Evolutionary conservation across 2,113 vertebrate species (phyloP).

Genomic region (Onychostoma macrolepis): DNA sequence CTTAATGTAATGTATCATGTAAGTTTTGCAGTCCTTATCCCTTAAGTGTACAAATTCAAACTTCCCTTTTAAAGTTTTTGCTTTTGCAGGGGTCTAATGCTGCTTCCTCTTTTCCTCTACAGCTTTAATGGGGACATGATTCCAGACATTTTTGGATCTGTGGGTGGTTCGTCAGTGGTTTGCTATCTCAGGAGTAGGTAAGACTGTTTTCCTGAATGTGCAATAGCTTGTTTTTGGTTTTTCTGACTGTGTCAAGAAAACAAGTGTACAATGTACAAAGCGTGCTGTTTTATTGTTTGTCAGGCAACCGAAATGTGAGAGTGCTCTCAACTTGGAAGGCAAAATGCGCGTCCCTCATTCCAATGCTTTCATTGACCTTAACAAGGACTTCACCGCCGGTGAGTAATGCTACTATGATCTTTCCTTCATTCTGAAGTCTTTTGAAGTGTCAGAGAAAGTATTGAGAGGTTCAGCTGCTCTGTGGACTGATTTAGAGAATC

Average conservation of each 20-base stretch:
- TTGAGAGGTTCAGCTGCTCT: not conserved
- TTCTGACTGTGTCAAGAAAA: not conserved
- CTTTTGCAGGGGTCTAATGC: not conserved
- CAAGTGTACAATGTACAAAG: not conserved
- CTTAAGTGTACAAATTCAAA: not conserved
- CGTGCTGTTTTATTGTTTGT: not conserved
- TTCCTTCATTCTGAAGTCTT: not conserved
- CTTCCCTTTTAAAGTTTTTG: not conserved
- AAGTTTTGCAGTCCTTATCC: not conserved
- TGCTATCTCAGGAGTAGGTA: conserved; percentile 78
- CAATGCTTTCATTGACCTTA: conserved; percentile 94
- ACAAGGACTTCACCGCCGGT: conserved; percentile 95
- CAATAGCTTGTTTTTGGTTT: not conserved
- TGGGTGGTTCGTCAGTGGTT: conserved; percentile 74
- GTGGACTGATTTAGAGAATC: not conserved
- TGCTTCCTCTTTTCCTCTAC: not conserved
- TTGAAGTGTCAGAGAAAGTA: not conserved
- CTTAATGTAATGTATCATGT: not conserved
- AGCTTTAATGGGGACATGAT: conserved; percentile 89
- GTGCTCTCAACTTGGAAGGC: conserved; percentile 69
- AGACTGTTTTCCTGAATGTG: conserved; percentile 53
- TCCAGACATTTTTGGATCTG: conserved; percentile 90
- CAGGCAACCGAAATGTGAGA: conserved; percentile 80
- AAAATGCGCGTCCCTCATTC: conserved; percentile 87
- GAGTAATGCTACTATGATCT: conserved; percentile 63